Conservation (phyloP, 2,888 invertebrate species). For the Lottia gigantea region DNA sequence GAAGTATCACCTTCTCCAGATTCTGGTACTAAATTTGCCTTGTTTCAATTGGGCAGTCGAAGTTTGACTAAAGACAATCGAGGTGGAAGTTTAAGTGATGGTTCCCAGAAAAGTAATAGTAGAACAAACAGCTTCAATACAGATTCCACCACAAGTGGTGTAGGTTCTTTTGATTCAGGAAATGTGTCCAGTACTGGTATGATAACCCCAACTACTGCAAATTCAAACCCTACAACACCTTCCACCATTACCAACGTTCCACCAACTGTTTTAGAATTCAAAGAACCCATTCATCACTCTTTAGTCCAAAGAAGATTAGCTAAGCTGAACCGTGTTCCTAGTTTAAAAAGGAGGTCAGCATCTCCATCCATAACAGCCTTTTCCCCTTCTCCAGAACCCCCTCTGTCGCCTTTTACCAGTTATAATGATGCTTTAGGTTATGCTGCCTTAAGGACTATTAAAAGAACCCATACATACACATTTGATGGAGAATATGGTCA, state of each 20-base stretch:
- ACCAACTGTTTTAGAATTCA: conserved; percentile 41
- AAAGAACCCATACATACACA: conserved; percentile 59
- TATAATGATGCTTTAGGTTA: conserved; percentile 66
- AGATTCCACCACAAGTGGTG: conserved; percentile 83
- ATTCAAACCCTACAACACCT: neutral
- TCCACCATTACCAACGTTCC: conserved; percentile 16
- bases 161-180: conserved; percentile 83
- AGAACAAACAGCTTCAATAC: conserved; percentile 73
- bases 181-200: conserved; percentile 68
- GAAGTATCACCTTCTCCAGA: neutral
- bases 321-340: conserved; percentile 62
- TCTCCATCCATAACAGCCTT: conserved; percentile 39
- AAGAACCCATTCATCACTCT: conserved; percentile 65
- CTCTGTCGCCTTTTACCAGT: conserved; percentile 53
- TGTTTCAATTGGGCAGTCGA: conserved; percentile 1
- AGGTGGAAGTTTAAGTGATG: conserved; percentile 45
- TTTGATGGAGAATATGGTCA: conserved; percentile 46
- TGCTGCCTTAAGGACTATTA: conserved; percentile 64
- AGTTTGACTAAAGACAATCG: neutral
- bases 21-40: conserved; percentile 4
- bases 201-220: conserved; percentile 22
- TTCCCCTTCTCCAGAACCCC: conserved; percentile 22
- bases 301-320: conserved; percentile 55
- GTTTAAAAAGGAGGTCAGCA: conserved; percentile 44
- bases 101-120: conserved; percentile 67